Base-by-base conservation (phyloP, 2,888 invertebrate species). In the Hipparchia semele region DNA sequence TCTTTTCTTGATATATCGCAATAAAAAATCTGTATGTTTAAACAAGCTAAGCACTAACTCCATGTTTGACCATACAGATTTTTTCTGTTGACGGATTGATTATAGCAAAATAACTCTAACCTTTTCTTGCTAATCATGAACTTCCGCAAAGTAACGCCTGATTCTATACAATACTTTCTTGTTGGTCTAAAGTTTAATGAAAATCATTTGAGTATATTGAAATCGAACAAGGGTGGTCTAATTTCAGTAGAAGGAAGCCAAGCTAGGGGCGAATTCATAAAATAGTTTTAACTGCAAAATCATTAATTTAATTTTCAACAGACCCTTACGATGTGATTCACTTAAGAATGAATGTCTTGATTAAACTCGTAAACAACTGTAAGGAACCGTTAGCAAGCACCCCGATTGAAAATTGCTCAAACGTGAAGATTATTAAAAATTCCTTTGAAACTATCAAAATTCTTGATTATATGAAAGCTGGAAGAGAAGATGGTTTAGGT, bases 351-450 rank as follows among this genome's bases (percentile, higher is more conserved):
- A 84, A 87, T 86, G 81, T 78, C 83, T 82, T 84, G 86, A 88
- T 88, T 88, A 84, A 86, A 84, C 77, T 81, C 83, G 81, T 87
- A 87, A 87, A 86, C 79, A 79, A 80, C 76, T 71, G 71, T 73
- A 69, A 75, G 77, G 72, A 71, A 70, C 73, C 74, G 71, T 74
- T 74, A 64, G 73, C 72, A 75, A 78, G 77, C 74, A 74, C 72
- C 75, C 75, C 80, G 77, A 81, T 81, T 77, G 81, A 75, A 79
- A 79, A 79, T 77, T 78, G 70, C 62, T 74, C 67, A 71, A 76
- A 70, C 71, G 53, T 61, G 56, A 62, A 64, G 69, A 65, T 71
- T 77, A 74, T 76, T 77, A 73, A 77, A 77, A 77, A 75, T 77
- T 77, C 75, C 72, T 70, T 72, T 68, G 67, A 53, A 76, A 73